Evolutionary conservation across 2,797 vertebrate species (phyloP).

Genomic region (Poeciliopsis gracilis): DNA sequence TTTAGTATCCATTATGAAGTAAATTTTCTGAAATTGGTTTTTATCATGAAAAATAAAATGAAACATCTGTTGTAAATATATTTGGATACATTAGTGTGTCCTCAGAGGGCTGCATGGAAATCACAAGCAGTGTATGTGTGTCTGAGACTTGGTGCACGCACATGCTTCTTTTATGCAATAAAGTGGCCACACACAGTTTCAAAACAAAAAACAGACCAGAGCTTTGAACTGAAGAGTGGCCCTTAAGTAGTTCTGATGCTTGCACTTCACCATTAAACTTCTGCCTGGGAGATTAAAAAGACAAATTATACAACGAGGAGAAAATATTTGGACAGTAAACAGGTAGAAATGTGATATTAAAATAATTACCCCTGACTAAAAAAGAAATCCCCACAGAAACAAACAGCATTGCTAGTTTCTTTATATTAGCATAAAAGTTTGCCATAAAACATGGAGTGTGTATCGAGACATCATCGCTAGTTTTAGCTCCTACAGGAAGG

Average conservation of each 20-base stretch:
- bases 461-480: background rate
- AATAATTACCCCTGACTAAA: background rate
- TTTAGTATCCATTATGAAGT: conserved; percentile 78
- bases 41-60: conserved; percentile 88
- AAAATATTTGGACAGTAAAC: background rate
- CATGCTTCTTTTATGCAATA: conserved; percentile 45
- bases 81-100: conserved; percentile 87
- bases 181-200: conserved; percentile 57
- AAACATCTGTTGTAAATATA: conserved; percentile 89
- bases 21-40: conserved; percentile 84
- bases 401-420: background rate
- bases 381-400: background rate
- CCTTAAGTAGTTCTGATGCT: conserved; percentile 37
- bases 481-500: background rate
- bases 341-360: background rate
- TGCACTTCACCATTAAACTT: conserved; percentile 49
- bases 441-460: background rate
- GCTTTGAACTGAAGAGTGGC: conserved; percentile 44
- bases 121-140: conserved; percentile 47
- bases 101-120: conserved; percentile 76
- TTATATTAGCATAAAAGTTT: background rate
- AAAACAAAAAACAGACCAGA: conserved; percentile 30
- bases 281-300: conserved; percentile 33
- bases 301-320: background rate
- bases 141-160: background rate